phyloP scores from a whole-genome alignment of 2,113 vertebrate species.

The Nesoenas mayeri region DNA sequence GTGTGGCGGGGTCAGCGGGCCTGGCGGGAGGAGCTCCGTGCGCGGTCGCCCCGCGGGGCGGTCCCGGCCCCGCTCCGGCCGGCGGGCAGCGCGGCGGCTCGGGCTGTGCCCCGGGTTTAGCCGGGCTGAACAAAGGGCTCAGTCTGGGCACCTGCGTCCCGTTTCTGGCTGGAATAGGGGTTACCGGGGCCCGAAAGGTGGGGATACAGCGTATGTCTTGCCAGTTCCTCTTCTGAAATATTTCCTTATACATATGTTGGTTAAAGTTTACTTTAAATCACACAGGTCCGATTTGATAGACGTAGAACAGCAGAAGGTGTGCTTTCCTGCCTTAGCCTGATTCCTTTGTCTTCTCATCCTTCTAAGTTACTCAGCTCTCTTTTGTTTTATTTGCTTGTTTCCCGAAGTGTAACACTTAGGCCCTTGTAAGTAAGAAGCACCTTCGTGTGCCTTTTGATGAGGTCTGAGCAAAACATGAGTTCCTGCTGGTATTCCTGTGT shows the following conservation, averaged over 20 bases:
- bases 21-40: no score
- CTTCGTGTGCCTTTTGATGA: not conserved
- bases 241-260: accelerated
- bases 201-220: accelerated
- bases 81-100: no score
- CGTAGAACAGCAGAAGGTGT: not conserved
- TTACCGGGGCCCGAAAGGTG: accelerated
- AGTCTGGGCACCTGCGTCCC: accelerated
- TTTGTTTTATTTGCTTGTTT: not conserved
- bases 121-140: accelerated
- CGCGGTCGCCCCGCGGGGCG: no score
- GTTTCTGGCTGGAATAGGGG: accelerated
- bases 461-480: not conserved
- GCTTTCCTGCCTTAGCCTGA: accelerated
- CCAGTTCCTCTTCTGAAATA: accelerated
- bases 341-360: not conserved
- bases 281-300: accelerated
- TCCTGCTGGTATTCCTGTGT: not conserved
- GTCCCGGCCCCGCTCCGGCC: no score
- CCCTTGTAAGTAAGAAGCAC: accelerated
- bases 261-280: accelerated
- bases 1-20: no score
- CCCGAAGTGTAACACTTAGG: accelerated
- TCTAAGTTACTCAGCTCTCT: accelerated
- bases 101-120: not conserved